A percentile compares a stretch with the other conserved stretches of the same genome.
Evolutionary conservation across 2,888 invertebrate species (phyloP).

Genomic region (Tuberolachnus salignus): DNA sequence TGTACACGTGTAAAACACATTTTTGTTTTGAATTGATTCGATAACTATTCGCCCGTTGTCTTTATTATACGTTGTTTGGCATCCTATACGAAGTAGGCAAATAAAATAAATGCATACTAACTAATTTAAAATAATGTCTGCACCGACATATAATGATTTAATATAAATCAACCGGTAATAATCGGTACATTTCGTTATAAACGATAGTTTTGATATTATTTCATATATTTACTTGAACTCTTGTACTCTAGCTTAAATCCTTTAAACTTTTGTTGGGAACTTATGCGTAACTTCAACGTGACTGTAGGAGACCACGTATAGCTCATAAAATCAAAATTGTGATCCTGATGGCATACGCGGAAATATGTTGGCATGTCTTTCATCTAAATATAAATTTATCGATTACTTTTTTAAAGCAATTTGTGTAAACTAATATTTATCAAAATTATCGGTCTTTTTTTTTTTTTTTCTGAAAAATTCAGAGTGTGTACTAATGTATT

Average conservation of each 20-base stretch:
- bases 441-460: no score
- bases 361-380: not conserved
- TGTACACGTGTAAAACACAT: not conserved
- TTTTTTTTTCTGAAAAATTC: not conserved
- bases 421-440: no score
- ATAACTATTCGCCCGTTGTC: not conserved
- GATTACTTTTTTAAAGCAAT: no score
- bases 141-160: no score
- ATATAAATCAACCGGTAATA: not conserved
- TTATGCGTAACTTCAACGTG: not conserved
- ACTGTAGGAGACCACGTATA: not conserved
- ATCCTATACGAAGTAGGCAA: not conserved
- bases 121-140: not conserved
- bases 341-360: constrained; percentile 19
- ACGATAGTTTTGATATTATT: not conserved
- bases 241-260: constrained; percentile 20
- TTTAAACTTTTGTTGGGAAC: not conserved
- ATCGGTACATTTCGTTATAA: not conserved
- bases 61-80: not conserved
- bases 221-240: not conserved
- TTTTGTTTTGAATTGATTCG: no score
- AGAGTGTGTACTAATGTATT: no score
- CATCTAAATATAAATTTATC: constrained; percentile 6
- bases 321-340: not conserved
- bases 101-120: not conserved